Evolutionary conservation across 2,113 vertebrate genomes (phyloP).

Genomic region (Gavialis gangeticus): DNA sequence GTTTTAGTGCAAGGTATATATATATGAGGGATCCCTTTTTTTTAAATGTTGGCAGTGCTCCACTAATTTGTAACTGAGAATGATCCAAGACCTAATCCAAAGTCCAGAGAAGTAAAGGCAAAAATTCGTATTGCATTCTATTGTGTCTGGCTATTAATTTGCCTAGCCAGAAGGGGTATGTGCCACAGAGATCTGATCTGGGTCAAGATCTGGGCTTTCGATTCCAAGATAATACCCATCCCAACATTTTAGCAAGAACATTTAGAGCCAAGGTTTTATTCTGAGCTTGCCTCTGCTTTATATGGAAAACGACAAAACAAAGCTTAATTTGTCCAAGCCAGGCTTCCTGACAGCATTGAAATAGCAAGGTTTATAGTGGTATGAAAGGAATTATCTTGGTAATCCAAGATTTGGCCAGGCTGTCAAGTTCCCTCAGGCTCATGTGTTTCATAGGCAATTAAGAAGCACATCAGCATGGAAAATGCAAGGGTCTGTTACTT

Average conservation of each 20-base stretch:
- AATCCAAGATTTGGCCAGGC: not conserved
- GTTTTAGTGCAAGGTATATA: too few species aligned
- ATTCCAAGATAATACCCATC: not conserved
- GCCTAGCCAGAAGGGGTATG: not conserved
- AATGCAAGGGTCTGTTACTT: not conserved
- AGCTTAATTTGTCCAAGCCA: not conserved
- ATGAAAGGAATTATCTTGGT: not conserved
- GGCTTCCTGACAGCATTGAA: not conserved
- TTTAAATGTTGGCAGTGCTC: not conserved
- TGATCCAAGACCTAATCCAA: not conserved
- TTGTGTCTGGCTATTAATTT: not conserved
- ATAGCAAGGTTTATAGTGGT: not conserved
- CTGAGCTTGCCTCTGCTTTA: not conserved
- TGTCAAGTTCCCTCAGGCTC: not conserved
- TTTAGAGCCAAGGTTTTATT: not conserved
- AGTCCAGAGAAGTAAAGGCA: not conserved
- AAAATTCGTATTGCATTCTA: not conserved
- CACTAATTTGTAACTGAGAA: not conserved
- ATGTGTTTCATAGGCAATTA: constrained; percentile 32
- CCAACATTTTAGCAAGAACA: not conserved
- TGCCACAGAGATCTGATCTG: not conserved
- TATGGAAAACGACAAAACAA: not conserved
- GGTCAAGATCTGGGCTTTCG: not conserved
- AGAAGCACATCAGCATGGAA: not conserved
- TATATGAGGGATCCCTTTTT: not conserved